phyloP scores from a whole-genome alignment of 2,888 invertebrate species.

The Aelia acuminata region DNA sequence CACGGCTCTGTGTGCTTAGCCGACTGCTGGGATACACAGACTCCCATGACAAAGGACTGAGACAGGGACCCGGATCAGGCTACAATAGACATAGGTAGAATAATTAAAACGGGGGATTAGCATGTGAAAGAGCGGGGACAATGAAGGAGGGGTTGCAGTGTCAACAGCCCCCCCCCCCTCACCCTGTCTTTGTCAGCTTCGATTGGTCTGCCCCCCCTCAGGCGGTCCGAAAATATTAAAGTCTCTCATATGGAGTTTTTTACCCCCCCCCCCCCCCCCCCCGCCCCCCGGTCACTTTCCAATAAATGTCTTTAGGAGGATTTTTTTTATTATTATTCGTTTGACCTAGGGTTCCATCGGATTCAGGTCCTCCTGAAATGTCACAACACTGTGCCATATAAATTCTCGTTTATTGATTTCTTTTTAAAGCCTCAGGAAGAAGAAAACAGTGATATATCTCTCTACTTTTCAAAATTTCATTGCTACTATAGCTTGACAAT shows the following conservation, averaged over 20 bases:
- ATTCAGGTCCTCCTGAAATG: neutral
- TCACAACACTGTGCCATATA: neutral
- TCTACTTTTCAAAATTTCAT: no score
- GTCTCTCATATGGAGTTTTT: constrained; percentile 35
- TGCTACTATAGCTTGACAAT: no score
- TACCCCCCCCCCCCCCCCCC: neutral
- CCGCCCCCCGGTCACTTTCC: neutral
- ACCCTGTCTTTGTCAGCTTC: constrained; percentile 1
- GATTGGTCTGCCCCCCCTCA: neutral
- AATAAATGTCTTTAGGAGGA: neutral
- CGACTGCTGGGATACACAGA: neutral
- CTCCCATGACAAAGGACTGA: constrained; percentile 16
- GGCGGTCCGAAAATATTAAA: neutral
- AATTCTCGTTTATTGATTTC: no score
- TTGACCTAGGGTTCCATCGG: neutral
- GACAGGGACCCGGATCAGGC: constrained; percentile 15
- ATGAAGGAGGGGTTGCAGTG: constrained; percentile 31
- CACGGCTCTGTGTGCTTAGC: neutral
- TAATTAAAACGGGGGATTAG: constrained; percentile 54
- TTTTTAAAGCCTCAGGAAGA: no score
- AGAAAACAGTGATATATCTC: no score
- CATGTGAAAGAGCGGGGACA: constrained; percentile 55
- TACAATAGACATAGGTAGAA: constrained; percentile 42
- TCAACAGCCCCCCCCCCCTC: neutral
- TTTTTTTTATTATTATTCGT: neutral